Conservation (phyloP, 2,113 vertebrate species). For the Embiotoca jacksoni region DNA sequence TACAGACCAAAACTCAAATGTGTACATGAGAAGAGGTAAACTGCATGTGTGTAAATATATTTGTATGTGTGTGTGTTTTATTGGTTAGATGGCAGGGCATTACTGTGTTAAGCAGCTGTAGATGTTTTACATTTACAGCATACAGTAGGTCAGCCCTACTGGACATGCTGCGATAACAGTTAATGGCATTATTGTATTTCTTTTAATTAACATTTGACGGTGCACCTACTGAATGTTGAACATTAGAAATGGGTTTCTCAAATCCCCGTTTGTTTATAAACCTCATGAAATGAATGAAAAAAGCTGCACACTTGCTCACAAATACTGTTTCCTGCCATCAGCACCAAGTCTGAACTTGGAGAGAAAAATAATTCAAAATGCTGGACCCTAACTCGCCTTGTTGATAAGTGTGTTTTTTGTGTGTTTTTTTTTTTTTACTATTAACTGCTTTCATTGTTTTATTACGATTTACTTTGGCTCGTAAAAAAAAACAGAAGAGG, state of each 20-base stretch:
- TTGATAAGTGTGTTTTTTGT: conserved; percentile 22
- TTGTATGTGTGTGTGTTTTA: neutral
- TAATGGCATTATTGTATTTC: neutral
- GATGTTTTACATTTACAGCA: neutral
- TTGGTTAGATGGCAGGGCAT: too few relatives aligned
- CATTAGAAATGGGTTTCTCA: too few relatives aligned
- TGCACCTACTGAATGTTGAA: neutral
- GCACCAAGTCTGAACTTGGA: neutral
- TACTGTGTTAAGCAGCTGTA: neutral
- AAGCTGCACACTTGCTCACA: neutral
- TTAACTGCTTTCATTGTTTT: conserved; percentile 51
- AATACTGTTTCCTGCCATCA: neutral
- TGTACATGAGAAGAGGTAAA: too few relatives aligned
- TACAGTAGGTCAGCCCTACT: neutral
- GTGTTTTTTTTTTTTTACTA: neutral
- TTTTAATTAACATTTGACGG: conserved; percentile 6
- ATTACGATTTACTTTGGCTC: conserved; percentile 29
- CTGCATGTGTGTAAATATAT: neutral
- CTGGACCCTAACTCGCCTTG: conserved; percentile 10
- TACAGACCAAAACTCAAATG: neutral
- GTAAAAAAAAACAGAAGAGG: conserved; percentile 22
- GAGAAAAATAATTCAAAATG: conserved; percentile 12
- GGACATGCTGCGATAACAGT: neutral
- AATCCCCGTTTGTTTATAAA: too few relatives aligned
- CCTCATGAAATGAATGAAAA: neutral